Conservation (phyloP, 2,113 vertebrate genomes). For the Panthera leo region DNA sequence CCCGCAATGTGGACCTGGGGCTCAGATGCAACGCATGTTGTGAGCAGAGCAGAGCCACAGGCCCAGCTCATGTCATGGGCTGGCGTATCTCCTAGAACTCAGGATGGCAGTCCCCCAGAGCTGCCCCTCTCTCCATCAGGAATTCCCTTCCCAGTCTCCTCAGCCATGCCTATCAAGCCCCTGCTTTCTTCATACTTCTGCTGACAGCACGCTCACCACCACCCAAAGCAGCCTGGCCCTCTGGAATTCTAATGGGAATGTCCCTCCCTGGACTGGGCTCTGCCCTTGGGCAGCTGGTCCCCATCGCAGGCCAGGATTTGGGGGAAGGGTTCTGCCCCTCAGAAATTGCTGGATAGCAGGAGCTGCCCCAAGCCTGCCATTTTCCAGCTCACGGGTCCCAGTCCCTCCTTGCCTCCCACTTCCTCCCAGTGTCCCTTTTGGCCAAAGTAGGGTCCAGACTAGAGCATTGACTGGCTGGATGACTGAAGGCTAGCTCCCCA, state of each 20-base stretch:
- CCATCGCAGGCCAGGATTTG: neutral
- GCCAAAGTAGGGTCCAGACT: neutral
- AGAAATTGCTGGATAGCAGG: neutral
- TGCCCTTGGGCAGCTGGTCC: neutral
- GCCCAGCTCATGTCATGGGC: neutral
- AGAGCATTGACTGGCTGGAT: neutral
- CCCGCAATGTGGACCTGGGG: neutral
- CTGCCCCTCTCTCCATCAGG: neutral
- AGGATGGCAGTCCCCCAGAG: neutral
- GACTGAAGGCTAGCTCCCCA: neutral
- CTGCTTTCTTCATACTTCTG: neutral
- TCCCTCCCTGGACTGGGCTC: neutral
- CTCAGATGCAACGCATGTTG: rapidly evolving
- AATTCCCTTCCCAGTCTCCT: neutral
- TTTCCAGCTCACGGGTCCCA: neutral
- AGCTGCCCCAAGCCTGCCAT: neutral
- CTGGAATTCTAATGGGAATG: neutral
- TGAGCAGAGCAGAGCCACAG: neutral
- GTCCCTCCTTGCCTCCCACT: neutral
- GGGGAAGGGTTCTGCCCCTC: neutral
- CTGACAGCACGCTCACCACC: neutral
- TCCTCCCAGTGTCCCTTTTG: neutral
- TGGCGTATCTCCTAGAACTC: neutral
- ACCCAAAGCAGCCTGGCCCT: neutral
- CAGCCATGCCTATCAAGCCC: neutral